Conservation (phyloP, 2,113 vertebrate species). For the Gavia stellata region DNA sequence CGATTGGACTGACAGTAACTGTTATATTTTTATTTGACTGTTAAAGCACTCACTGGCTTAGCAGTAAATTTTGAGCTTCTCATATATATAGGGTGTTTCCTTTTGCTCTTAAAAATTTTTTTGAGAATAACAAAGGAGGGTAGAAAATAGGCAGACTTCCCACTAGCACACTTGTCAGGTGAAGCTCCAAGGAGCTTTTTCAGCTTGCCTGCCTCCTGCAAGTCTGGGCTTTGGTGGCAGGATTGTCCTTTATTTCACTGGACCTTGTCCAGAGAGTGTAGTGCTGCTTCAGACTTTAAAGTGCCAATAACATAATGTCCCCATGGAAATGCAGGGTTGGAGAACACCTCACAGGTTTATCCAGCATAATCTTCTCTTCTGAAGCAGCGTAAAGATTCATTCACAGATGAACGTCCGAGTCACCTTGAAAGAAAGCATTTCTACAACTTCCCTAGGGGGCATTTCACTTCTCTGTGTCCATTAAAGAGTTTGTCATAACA, state of each 20-base stretch:
- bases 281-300: background rate
- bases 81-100: background rate
- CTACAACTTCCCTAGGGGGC: background rate
- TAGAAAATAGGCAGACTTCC: background rate
- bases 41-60: background rate
- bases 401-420: background rate
- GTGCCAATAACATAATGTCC: background rate
- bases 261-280: background rate
- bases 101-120: background rate
- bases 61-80: background rate
- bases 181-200: background rate
- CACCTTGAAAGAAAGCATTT: background rate
- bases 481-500: background rate
- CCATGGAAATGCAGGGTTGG: background rate
- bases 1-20: background rate
- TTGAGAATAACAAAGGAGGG: background rate
- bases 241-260: background rate
- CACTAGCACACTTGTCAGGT: background rate
- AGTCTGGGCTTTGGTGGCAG: background rate
- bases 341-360: background rate
- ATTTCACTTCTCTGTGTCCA: background rate
- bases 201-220: background rate
- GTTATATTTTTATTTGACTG: background rate
- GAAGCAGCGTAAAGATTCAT: background rate
- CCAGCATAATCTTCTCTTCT: background rate